Conservation (phyloP, 2,113 vertebrate species). For the Urocynchramus pylzowi region DNA sequence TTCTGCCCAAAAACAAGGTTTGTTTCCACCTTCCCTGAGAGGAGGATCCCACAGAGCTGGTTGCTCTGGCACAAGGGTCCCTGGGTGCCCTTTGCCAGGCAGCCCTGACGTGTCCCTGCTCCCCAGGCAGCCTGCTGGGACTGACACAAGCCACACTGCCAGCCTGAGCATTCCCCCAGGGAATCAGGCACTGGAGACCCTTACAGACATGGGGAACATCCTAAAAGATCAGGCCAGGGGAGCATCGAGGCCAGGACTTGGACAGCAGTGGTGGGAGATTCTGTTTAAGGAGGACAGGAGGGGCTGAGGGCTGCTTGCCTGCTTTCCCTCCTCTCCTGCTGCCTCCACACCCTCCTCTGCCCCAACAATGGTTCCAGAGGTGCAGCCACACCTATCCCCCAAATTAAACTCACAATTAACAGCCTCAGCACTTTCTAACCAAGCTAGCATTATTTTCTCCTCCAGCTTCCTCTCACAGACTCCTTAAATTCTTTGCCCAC, state of each 20-base stretch:
- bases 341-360: neutral
- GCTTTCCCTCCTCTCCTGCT: neutral
- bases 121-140: no score
- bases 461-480: neutral
- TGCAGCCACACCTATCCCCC: neutral
- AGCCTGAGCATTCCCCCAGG: neutral
- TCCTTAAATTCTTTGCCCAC: neutral
- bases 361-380: neutral
- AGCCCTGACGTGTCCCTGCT: rapidly evolving
- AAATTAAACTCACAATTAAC: neutral
- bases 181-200: neutral
- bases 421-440: neutral
- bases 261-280: neutral
- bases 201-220: neutral
- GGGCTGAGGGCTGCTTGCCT: neutral
- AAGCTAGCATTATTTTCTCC: neutral
- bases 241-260: rapidly evolving
- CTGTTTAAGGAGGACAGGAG: neutral
- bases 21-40: neutral
- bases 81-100: neutral
- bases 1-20: neutral
- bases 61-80: no score
- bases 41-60: no score
- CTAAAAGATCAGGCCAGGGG: neutral
- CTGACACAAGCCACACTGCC: neutral